A percentile compares a stretch with the other conserved stretches of the same genome.
Conservation (phyloP, 2,113 vertebrate genomes). For the western clawed frog (Xenopus tropicalis) region DNA sequence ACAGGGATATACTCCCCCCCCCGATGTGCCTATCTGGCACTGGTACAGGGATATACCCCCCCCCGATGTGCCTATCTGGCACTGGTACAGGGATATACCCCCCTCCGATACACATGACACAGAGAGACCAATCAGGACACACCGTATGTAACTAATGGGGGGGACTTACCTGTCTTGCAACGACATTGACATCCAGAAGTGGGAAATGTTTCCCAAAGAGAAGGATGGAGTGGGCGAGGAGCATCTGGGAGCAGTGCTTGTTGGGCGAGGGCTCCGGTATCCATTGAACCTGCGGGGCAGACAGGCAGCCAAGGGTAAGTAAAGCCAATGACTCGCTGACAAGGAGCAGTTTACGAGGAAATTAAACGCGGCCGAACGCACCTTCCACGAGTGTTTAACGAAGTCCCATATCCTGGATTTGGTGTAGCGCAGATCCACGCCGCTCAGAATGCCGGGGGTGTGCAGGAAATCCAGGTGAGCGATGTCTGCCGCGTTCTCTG, state of each 20-base stretch:
- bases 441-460: slow-evolving; percentile 61
- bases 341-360: too few species aligned
- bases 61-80: too few species aligned
- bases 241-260: slow-evolving; percentile 71
- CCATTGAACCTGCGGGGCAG: slow-evolving; percentile 65
- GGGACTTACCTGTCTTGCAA: slow-evolving; percentile 69
- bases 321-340: too few species aligned
- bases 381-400: slow-evolving; percentile 75
- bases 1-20: too few species aligned
- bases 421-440: slow-evolving; percentile 67
- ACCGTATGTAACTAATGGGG: too few species aligned
- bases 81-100: too few species aligned
- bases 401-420: slow-evolving; percentile 68
- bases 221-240: slow-evolving; percentile 61
- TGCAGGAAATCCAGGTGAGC: slow-evolving; percentile 74
- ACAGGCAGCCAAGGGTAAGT: too few species aligned
- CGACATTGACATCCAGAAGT: slow-evolving; percentile 64
- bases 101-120: too few species aligned
- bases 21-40: too few species aligned
- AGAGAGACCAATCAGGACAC: too few species aligned
- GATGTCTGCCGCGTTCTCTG: slow-evolving; percentile 70
- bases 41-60: too few species aligned
- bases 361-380: slow-evolving; percentile 32
- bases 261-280: slow-evolving; percentile 63
- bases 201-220: slow-evolving; percentile 64